Base-by-base conservation (phyloP, 2,888 invertebrate species). In the Platyscelio sp. region DNA sequence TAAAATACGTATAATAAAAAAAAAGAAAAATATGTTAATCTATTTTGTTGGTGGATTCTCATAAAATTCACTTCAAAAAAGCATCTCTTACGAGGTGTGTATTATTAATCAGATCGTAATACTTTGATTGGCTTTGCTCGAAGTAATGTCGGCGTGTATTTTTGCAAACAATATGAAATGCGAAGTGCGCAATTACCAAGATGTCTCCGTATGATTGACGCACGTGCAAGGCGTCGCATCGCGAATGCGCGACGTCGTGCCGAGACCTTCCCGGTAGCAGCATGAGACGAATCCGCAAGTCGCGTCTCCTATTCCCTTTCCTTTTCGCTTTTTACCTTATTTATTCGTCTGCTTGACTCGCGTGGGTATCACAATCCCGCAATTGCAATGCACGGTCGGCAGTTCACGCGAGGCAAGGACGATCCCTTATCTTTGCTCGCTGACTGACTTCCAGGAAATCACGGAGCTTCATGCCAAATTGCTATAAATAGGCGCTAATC, bases 281-380 rank as follows among this genome's bases (percentile, higher is more conserved):
- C 93, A 91, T 93, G 93, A 92, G 86, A 86, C 88, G 93, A 93
- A 93, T 93, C 88, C 89, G 88, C 90, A 93, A 93, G 89, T 91
- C 87, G 83, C 85, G 87, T 77, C 78, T 84, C 63, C 79, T 65
- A 75, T 80, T 87, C 78, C 83, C 75, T 65, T 72, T 79, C 67
- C 83, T 63, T 74, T 54, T 65, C 71, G 72, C 58, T 77, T 80
- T 84, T 84, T 74, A 68, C 70, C 79, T 83, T 83, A 77, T 81
- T 80, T 74, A 80, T 78, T 85, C 84, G 81, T 77, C 85, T 80
- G 76, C 81, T 54, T 70, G 38, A 58, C 74, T 83, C 77, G 81
- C 76, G 82, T 80, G 80, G 80, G 76, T 74, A 82, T 81, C 60
- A 27, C 82, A 77, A 63, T 81, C 70, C 60, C 61, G 82, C 86